Evolutionary conservation across 2,888 invertebrate species (phyloP).

Genomic region (Prosapia bicincta): DNA sequence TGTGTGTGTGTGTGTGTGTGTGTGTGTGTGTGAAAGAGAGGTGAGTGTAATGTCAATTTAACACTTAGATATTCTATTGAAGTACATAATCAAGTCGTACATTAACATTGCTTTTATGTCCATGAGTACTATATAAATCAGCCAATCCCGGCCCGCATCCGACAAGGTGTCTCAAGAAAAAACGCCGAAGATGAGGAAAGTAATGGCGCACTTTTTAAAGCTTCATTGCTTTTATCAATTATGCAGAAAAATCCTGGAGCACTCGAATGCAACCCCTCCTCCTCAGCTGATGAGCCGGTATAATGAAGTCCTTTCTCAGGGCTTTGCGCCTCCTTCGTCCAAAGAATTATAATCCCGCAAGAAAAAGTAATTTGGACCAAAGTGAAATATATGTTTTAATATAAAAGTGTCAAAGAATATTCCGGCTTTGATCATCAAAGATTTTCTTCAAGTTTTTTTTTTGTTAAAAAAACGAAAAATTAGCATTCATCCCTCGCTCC

Average conservation of each 20-base stretch:
- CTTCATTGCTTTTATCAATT: constrained; percentile 23
- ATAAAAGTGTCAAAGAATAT: constrained; percentile 28
- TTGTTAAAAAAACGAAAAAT: constrained; percentile 11
- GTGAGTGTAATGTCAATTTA: too few species aligned
- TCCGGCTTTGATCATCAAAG: constrained; percentile 36
- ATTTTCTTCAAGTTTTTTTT: constrained; percentile 29
- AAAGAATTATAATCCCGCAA: neutral
- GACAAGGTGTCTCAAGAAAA: too few species aligned
- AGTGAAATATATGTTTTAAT: constrained; percentile 21
- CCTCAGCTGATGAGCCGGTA: neutral
- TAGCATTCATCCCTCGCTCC: constrained; percentile 21
- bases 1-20: too few species aligned
- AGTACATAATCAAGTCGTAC: too few species aligned
- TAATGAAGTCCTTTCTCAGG: neutral
- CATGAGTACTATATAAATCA: too few species aligned
- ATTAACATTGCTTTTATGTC: too few species aligned
- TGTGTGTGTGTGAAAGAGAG: neutral
- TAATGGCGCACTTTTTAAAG: constrained; percentile 6
- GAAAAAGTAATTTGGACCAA: neutral
- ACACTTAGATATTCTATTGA: too few species aligned
- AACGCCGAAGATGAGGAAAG: constrained; percentile 6
- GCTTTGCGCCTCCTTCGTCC: neutral
- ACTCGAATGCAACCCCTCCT: neutral
- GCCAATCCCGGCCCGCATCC: too few species aligned
- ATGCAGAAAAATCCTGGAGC: constrained; percentile 22